A percentile compares a stretch with the other conserved stretches of the same genome.
phyloP scores from a whole-genome alignment of 2,888 invertebrate genomes.

The Gibbula magus region DNA sequence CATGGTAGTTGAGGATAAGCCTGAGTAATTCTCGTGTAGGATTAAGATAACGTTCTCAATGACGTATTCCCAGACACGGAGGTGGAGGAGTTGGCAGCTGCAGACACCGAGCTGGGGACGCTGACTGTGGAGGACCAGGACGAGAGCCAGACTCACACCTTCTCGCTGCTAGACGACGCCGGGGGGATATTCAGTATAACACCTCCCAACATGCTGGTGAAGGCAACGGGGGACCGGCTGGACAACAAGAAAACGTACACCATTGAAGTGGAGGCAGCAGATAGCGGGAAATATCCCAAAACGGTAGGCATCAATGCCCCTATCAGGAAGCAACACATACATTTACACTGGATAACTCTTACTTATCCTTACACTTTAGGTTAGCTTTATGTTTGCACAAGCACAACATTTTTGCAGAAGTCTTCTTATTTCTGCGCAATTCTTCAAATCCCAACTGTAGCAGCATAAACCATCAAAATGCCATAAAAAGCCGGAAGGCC shows the following conservation, averaged over 20 bases:
- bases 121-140: slow-evolving; percentile 53
- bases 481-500: no score
- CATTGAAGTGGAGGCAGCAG: slow-evolving; percentile 37
- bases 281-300: slow-evolving; percentile 37
- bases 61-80: slow-evolving; percentile 33
- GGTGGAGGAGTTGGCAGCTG: slow-evolving; percentile 34
- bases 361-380: no score
- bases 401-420: no score
- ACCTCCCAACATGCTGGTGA: slow-evolving; percentile 35
- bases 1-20: no score
- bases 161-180: slow-evolving; percentile 37
- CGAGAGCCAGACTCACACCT: slow-evolving; percentile 43
- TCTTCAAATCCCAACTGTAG: no score
- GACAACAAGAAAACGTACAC: slow-evolving; percentile 36
- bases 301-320: slow-evolving; percentile 32
- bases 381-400: no score
- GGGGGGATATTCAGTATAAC: slow-evolving; percentile 38
- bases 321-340: no score
- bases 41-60: no score
- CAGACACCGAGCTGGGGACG: slow-evolving; percentile 45
- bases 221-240: slow-evolving; percentile 41
- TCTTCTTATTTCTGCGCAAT: no score
- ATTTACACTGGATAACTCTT: no score
- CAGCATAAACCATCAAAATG: no score
- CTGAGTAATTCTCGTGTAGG: no score